Conservation (phyloP, 2,113 vertebrate species). For the Bolborhynchus lineola region DNA sequence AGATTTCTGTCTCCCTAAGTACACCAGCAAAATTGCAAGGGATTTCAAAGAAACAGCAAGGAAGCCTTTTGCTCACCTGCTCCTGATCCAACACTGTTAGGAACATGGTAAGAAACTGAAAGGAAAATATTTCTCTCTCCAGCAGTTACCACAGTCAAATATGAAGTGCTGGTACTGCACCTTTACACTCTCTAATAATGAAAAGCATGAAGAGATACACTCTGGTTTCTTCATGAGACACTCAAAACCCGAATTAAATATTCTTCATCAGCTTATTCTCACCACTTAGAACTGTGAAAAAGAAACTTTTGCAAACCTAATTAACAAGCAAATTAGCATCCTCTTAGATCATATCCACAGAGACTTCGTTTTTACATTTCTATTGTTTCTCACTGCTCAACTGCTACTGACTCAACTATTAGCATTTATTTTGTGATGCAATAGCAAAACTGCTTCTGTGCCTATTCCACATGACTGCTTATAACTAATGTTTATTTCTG, state of each 20-base stretch:
- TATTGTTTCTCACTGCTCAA: background rate
- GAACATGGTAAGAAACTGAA: background rate
- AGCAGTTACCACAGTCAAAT: background rate
- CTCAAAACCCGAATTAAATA: slow-evolving; percentile 24
- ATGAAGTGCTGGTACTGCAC: background rate
- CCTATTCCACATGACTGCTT: background rate
- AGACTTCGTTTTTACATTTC: background rate
- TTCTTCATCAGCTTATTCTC: background rate
- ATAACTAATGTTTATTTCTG: background rate
- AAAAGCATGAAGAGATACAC: background rate
- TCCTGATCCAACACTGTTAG: background rate
- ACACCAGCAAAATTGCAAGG: background rate
- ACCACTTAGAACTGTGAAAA: background rate
- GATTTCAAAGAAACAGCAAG: background rate
- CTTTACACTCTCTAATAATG: background rate
- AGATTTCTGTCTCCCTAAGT: background rate
- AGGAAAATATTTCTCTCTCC: background rate
- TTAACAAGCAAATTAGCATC: slow-evolving; percentile 30
- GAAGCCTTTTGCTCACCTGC: background rate
- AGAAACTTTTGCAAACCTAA: slow-evolving; percentile 32
- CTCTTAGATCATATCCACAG: background rate
- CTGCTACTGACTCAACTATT: background rate
- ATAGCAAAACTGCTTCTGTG: background rate
- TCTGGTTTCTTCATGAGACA: background rate
- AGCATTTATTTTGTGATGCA: background rate